Evolutionary conservation across 2,888 invertebrate species (phyloP).

Genomic region (Pristionchus maxplancki): DNA sequence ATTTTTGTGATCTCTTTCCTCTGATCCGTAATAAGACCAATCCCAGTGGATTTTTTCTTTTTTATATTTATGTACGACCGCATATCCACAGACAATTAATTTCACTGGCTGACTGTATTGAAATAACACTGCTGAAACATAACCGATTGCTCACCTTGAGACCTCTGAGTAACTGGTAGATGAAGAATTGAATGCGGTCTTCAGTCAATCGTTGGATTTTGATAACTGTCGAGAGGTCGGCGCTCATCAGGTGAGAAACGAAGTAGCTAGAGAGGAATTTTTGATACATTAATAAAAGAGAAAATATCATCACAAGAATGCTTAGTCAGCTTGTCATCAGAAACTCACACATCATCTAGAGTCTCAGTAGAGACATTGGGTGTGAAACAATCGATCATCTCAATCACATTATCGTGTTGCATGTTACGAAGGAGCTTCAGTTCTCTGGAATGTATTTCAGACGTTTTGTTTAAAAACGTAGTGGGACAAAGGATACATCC

Average conservation of each 20-base stretch:
- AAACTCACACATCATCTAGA: conserved; percentile 89
- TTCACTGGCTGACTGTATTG: not conserved
- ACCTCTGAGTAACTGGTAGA: conserved; percentile 97
- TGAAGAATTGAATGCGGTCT: conserved; percentile 98
- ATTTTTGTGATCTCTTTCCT: too few species aligned
- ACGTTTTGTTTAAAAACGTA: too few species aligned
- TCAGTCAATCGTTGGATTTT: conserved; percentile 96
- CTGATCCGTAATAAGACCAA: too few species aligned
- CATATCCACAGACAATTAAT: too few species aligned
- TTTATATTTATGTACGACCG: too few species aligned
- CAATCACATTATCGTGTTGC: conserved; percentile 97
- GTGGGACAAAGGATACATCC: too few species aligned
- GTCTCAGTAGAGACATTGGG: conserved; percentile 88
- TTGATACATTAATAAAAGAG: too few species aligned
- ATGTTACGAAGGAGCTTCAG: conserved; percentile 96
- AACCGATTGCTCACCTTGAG: conserved; percentile 83
- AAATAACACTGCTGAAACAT: not conserved
- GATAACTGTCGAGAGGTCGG: conserved; percentile 97
- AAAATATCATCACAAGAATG: too few species aligned
- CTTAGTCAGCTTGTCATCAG: conserved; percentile 42
- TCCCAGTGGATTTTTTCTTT: too few species aligned
- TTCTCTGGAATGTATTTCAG: conserved; percentile 83
- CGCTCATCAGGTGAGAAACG: conserved; percentile 98
- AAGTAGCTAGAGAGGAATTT: conserved; percentile 88
- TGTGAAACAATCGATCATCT: conserved; percentile 91